A percentile compares a stretch with the other conserved stretches of the same genome.
Conservation (phyloP, 2,888 invertebrate genomes). For the Spodoptera picta region DNA sequence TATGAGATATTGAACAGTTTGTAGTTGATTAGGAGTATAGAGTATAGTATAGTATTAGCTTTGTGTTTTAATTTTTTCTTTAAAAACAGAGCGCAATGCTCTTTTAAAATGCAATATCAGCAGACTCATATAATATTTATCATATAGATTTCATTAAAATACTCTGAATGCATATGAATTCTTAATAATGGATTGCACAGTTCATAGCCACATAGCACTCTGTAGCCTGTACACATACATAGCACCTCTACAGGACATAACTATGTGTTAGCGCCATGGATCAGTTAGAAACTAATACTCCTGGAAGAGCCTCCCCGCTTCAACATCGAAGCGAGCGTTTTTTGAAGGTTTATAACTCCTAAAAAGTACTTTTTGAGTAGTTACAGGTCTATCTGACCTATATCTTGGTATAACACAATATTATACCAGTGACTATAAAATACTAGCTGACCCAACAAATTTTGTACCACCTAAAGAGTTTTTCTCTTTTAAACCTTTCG, state of each 20-base stretch:
- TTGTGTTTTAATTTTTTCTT: neutral
- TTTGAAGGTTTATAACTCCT: no score
- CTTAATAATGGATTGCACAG: slow-evolving; percentile 54
- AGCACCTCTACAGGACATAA: slow-evolving; percentile 37
- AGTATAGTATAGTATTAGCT: no score
- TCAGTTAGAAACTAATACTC: slow-evolving; percentile 31
- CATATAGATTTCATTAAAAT: slow-evolving; percentile 46
- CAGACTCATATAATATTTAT: slow-evolving; percentile 25
- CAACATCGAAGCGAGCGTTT: no score
- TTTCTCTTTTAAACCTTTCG: no score
- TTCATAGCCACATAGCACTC: slow-evolving; percentile 47
- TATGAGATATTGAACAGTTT: slow-evolving; percentile 1
- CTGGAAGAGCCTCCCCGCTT: slow-evolving; percentile 35
- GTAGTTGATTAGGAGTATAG: neutral
- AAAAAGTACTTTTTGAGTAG: no score
- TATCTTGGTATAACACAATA: no score
- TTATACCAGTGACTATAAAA: no score
- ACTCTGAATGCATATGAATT: slow-evolving; percentile 46
- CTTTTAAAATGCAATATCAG: slow-evolving; percentile 10
- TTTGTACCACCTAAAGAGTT: no score
- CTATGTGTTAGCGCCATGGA: slow-evolving; percentile 47
- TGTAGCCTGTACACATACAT: slow-evolving; percentile 33
- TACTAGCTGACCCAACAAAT: no score
- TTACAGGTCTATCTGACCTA: no score
- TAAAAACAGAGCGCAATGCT: neutral